A percentile compares a stretch with the other conserved stretches of the same genome.
Evolutionary conservation across 2,113 vertebrate species (phyloP).

Genomic region (Malurus alboscapulatus): DNA sequence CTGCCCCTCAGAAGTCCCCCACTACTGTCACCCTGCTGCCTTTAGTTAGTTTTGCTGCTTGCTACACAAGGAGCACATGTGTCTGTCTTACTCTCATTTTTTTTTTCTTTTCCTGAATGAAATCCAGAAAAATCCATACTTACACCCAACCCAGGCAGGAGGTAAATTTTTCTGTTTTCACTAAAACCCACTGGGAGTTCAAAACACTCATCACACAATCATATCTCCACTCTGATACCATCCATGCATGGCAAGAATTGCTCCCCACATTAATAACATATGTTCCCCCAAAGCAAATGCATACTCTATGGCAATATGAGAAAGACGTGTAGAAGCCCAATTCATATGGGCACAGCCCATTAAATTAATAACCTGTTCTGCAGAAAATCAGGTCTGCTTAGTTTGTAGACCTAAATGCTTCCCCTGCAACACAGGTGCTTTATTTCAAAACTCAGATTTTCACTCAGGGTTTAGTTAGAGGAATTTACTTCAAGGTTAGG

Average conservation of each 20-base stretch:
- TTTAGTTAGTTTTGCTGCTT: background rate
- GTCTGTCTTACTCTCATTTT: background rate
- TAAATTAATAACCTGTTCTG: background rate
- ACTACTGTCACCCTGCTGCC: background rate
- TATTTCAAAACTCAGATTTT: background rate
- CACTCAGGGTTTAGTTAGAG: background rate
- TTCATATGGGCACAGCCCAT: background rate
- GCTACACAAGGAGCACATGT: background rate
- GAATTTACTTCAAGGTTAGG: background rate
- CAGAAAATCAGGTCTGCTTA: background rate
- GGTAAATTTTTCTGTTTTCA: background rate
- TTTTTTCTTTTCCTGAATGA: background rate
- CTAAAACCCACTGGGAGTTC: background rate
- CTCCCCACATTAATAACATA: background rate
- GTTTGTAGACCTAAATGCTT: background rate
- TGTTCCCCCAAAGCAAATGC: background rate
- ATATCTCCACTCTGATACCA: background rate
- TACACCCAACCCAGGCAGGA: background rate
- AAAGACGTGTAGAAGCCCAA: background rate
- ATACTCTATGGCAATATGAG: accelerated
- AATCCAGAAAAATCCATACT: background rate
- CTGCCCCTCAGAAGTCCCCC: background rate
- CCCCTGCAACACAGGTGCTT: background rate
- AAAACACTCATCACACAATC: background rate
- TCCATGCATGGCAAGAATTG: background rate